A percentile compares a stretch with the other conserved stretches of the same genome.
phyloP scores from a whole-genome alignment of 2,113 vertebrate genomes.

The Dromiciops gliroides region DNA sequence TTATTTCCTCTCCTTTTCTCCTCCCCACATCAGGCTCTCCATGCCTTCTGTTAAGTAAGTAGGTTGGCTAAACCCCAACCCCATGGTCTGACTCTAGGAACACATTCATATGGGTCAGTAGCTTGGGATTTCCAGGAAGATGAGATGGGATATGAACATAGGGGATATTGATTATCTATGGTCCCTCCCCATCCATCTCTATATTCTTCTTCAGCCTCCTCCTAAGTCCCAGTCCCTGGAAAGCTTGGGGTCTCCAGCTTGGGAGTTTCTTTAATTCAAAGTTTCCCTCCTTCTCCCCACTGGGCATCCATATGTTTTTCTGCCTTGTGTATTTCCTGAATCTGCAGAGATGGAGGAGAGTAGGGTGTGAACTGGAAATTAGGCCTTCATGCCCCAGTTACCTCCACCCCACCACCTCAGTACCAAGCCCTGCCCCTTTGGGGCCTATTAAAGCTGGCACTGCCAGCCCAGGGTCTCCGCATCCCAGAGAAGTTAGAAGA shows the following conservation, averaged over 20 bases:
- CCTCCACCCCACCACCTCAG: not conserved
- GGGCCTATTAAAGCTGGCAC: not conserved
- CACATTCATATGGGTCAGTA: not conserved
- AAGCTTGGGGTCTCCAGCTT: not conserved
- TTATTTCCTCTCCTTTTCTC: not conserved
- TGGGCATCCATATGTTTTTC: not conserved
- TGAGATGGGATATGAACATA: not conserved
- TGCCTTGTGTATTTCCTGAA: not conserved
- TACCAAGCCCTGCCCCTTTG: not conserved
- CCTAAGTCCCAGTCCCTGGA: not conserved
- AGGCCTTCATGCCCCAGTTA: not conserved
- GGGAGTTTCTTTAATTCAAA: not conserved
- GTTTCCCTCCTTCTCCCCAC: not conserved
- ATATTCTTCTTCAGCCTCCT: not conserved
- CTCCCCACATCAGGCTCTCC: not conserved
- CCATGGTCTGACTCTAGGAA: not conserved
- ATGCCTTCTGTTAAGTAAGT: not conserved
- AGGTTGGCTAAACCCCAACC: not conserved
- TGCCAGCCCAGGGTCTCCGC: not conserved
- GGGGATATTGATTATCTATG: not conserved
- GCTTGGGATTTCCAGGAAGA: not conserved
- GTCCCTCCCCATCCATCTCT: not conserved
- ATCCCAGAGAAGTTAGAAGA: not conserved
- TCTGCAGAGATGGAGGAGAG: not conserved
- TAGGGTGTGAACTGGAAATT: not conserved